phyloP scores from a whole-genome alignment of 2,113 vertebrate genomes.

The Notechis scutatus region DNA sequence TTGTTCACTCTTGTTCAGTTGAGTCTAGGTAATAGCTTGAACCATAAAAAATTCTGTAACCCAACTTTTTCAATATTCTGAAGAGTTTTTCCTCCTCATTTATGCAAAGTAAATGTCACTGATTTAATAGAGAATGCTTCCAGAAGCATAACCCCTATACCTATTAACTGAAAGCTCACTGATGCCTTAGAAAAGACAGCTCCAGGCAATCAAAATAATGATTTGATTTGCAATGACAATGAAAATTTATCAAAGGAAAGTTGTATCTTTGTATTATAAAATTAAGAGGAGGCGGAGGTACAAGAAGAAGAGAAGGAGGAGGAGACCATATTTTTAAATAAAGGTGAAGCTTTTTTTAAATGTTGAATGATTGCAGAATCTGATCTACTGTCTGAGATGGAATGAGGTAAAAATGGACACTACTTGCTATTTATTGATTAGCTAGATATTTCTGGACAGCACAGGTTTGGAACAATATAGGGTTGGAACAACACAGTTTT shows the following conservation, averaged over 20 bases:
- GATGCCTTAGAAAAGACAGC: neutral
- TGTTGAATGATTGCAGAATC: neutral
- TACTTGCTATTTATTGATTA: neutral
- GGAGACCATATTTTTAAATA: neutral
- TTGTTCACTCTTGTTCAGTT: neutral
- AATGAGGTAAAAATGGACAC: neutral
- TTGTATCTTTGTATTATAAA: neutral
- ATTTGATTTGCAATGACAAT: neutral
- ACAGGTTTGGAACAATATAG: neutral
- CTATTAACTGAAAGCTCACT: neutral
- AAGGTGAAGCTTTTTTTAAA: neutral
- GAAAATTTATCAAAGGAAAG: neutral
- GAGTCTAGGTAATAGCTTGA: neutral
- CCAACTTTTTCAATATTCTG: neutral
- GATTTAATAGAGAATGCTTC: neutral
- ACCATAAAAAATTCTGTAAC: neutral
- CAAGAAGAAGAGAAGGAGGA: neutral
- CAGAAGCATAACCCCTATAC: neutral
- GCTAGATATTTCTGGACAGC: neutral
- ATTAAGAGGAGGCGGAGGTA: no score
- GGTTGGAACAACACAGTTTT: neutral
- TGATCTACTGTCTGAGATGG: neutral
- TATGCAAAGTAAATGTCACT: neutral
- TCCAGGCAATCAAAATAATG: neutral
- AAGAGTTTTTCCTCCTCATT: neutral